Base-by-base conservation (phyloP, 2,888 invertebrate species). In the Chymomyza procnemis region DNA sequence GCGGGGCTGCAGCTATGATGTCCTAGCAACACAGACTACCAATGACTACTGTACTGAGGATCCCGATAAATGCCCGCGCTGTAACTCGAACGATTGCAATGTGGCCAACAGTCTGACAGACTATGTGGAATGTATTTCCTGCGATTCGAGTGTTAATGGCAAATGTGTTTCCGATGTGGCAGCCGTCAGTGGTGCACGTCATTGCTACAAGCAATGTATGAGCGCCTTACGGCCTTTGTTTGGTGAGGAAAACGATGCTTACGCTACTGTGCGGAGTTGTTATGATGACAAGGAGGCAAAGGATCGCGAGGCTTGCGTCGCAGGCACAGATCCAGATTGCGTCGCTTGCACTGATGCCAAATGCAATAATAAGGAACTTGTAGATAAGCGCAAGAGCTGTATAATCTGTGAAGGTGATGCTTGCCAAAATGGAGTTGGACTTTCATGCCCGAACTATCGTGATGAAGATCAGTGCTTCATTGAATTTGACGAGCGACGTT, bases 31-130 rank as follows among this genome's bases (percentile, higher is more conserved):
- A 1, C 58, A 83, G 14, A 64, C 66, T n/a, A 34, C 18, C 2
- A 18, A 69, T 6, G 54, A 6, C 3, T 85, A 79, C 22, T 90
- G 90, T 52, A 81, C 84, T 0, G 57, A n/a, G 1, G 72, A 83
- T 30, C 71, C 76, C 0, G 69, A 72, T 0, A 79, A 72, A 3
- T 90, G 90, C 63, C 81, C 82, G 1, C 83, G 82, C 26, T 90
- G 90, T 64, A 89, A 88, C 47, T 90, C 90, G 5, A 90, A 90
- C 48, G 85, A 81, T 30, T 90, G 90, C 71, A 90, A 90, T 63
- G 59, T 66, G 9, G 90, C 90, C 19, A 64, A 67, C 5, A 74
- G 69, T 2, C 56, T 80, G 0, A 58, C 66, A 1, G 78, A 84
- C 0, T 90, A 88, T 58, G 75, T 89, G 0, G 80, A 88, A 2